Evolutionary conservation across 2,888 invertebrate species (phyloP), one percentile per base, ranked within the genome.

Genomic region (Pimpla rufipes): DNA sequence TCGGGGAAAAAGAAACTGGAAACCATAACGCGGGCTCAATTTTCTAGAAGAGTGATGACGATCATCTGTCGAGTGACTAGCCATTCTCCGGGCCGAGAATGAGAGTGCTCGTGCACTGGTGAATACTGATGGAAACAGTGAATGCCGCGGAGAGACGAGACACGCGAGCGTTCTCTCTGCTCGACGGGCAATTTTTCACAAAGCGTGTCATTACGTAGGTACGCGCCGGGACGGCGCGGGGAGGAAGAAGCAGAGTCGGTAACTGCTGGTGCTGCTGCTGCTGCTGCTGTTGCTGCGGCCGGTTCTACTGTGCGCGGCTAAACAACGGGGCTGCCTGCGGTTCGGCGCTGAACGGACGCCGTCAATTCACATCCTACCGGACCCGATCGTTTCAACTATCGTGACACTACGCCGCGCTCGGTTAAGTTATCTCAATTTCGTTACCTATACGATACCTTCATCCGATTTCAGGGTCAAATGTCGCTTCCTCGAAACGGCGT

Each of bases 161-260:
- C 76, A 74, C 67, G 74, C 59, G 59, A 76, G 4, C 71, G 77
- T 67, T 71, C 59, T 59, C 59, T 68, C 57, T 57, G 52, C 55
- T 75, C 52, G 64, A 50, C 79, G 67, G 59, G 70, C 64, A 71
- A 77, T 81, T 81, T 81, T 79, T 74, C 70, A 78, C 75, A 55
- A 81, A 81, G 64, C 78, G 66, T 79, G 78, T 78, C 45, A 75
- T 81, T 78, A 71, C 29, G 71, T 78, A 52, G 59, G 55, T 78
- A 68, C 55, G 70, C 55, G 70, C 18, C 21, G 10, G 70, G 40
- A 21, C 21, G 21, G n/a, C 23, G n/a, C 21, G 45, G 64, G 13
- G 29, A 37, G 37, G 37, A 37, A 18, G 62, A 37, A 18, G 62
- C 37, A 37, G 37, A 11, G 37, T 16, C 35, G 35, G 62, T 62